A percentile compares a stretch with the other conserved stretches of the same genome.
phyloP scores from a whole-genome alignment of 2,888 invertebrate species.

The Linnaemya vulpina region DNA sequence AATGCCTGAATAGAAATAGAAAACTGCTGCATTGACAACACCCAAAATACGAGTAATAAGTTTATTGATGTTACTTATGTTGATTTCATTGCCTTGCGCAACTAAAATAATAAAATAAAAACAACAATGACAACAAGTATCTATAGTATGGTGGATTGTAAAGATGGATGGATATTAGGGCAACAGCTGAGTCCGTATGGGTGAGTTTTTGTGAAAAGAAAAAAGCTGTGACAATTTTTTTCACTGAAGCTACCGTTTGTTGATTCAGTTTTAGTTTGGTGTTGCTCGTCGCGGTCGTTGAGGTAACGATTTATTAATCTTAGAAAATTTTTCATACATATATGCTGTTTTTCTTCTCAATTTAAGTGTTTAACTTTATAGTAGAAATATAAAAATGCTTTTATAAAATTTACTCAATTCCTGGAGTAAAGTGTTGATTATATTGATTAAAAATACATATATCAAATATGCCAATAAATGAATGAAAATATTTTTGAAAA shows the following conservation, averaged over 20 bases:
- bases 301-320: slow-evolving; percentile 68
- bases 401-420: slow-evolving; percentile 8
- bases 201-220: slow-evolving; percentile 56
- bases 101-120: slow-evolving; percentile 17
- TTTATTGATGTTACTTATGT: slow-evolving; percentile 56
- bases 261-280: slow-evolving; percentile 72
- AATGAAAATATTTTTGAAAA: slow-evolving; percentile 6
- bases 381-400: slow-evolving; percentile 1
- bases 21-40: slow-evolving; percentile 32
- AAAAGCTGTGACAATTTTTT: slow-evolving; percentile 70
- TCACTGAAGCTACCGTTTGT: slow-evolving; percentile 70
- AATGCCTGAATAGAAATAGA: background rate
- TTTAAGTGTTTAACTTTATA: slow-evolving; percentile 28
- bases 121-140: slow-evolving; percentile 55
- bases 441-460: slow-evolving; percentile 44
- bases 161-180: slow-evolving; percentile 71
- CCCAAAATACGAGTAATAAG: background rate
- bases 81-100: slow-evolving; percentile 68
- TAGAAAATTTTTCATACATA: slow-evolving; percentile 14
- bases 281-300: slow-evolving; percentile 70
- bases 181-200: slow-evolving; percentile 71
- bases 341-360: slow-evolving; percentile 8
- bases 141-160: slow-evolving; percentile 57
- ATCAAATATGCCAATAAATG: slow-evolving; percentile 7
- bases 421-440: slow-evolving; percentile 44